Evolutionary conservation across 2,888 invertebrate genomes (phyloP).

Genomic region (Drosophila sordidula): DNA sequence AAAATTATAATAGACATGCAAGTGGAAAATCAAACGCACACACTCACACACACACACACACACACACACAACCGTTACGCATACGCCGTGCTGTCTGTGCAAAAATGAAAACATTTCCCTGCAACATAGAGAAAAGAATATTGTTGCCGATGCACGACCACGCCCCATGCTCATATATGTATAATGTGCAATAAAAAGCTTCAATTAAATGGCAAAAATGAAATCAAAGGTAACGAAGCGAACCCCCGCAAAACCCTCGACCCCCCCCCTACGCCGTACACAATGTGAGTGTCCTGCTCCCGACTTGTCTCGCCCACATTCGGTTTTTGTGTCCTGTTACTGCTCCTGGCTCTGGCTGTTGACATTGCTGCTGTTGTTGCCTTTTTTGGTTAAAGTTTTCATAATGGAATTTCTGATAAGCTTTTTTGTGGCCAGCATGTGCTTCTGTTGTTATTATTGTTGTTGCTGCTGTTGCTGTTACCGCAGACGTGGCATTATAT

Average conservation of each 20-base stretch:
- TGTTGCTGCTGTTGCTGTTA: conserved; percentile 37
- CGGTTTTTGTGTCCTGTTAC: conserved; percentile 30
- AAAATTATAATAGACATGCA: conserved; percentile 76
- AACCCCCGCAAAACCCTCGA: background rate
- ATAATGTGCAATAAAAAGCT: conserved; percentile 72
- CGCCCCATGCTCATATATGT: conserved; percentile 30
- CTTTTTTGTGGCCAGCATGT: conserved; percentile 67
- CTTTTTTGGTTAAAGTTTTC: conserved; percentile 68
- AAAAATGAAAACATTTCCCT: conserved; percentile 42
- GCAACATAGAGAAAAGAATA: conserved; percentile 9
- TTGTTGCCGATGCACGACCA: conserved; percentile 20
- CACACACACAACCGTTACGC: conserved; percentile 36
- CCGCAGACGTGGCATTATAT: conserved; percentile 70
- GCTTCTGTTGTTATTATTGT: conserved; percentile 31
- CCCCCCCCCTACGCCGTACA: conserved; percentile 2
- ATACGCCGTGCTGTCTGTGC: conserved; percentile 29
- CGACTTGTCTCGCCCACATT: conserved; percentile 46
- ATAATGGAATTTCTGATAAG: conserved; percentile 81
- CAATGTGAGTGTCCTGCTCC: conserved; percentile 35
- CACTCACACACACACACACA: conserved; percentile 15
- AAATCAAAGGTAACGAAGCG: conserved; percentile 65
- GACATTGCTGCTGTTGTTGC: conserved; percentile 38
- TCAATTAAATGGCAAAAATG: conserved; percentile 70
- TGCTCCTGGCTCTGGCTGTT: conserved; percentile 30
- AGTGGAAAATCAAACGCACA: conserved; percentile 67